Conservation (phyloP, 2,888 invertebrate genomes). For the Mongoloraphidia duomilia region DNA sequence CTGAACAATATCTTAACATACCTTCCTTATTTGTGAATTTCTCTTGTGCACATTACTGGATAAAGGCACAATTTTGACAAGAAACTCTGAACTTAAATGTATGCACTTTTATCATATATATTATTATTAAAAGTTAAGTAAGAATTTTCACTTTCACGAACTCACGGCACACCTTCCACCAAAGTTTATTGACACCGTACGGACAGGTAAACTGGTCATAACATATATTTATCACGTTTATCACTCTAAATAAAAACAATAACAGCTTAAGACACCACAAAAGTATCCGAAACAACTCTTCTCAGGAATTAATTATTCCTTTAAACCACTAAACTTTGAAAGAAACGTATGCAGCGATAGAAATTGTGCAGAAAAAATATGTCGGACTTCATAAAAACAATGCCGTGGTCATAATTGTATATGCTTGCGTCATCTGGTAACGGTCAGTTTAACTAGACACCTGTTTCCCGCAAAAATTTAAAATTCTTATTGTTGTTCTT, state of each 20-base stretch:
- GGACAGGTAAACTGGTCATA: slow-evolving; percentile 22
- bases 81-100: not conserved
- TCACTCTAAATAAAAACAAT: not conserved
- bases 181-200: slow-evolving; percentile 31
- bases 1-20: too few species aligned
- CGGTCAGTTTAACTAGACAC: slow-evolving; percentile 3
- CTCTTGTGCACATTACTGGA: not conserved
- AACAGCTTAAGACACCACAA: not conserved
- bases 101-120: not conserved
- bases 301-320: not conserved
- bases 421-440: slow-evolving; percentile 5
- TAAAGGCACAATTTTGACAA: not conserved
- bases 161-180: slow-evolving; percentile 28
- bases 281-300: not conserved
- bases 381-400: slow-evolving; percentile 6
- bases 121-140: slow-evolving; percentile 20
- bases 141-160: slow-evolving; percentile 30
- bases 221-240: slow-evolving; percentile 8
- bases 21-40: not conserved
- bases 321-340: not conserved
- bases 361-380: slow-evolving; percentile 4
- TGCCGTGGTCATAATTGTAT: not conserved
- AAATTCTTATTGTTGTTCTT: too few species aligned
- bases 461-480: slow-evolving; percentile 1
- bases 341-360: not conserved